Conservation (phyloP, 2,113 vertebrate species). For the Anseranas semipalmata region DNA sequence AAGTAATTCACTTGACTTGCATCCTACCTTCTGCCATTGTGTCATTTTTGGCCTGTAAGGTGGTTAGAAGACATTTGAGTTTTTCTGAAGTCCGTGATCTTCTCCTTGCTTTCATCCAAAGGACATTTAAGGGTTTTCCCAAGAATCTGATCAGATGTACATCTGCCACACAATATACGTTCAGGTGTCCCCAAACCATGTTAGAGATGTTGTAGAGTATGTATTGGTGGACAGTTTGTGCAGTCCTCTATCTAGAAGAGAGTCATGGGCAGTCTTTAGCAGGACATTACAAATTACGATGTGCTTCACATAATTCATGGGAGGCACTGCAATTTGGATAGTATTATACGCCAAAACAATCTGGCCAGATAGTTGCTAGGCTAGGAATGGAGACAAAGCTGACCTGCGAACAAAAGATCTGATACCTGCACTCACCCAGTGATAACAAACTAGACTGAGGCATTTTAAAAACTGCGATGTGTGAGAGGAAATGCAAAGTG, state of each 20-base stretch:
- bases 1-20: neutral
- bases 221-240: neutral
- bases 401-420: neutral
- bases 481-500: neutral
- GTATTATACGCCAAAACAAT: neutral
- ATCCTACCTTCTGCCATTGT: neutral
- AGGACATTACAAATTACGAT: neutral
- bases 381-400: neutral
- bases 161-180: neutral
- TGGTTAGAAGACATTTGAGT: accelerated
- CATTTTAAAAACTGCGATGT: neutral
- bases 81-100: neutral
- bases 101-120: neutral
- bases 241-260: neutral
- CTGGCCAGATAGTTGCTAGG: neutral
- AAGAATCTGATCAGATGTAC: neutral
- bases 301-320: neutral
- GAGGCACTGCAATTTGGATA: neutral
- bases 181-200: neutral
- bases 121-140: neutral
- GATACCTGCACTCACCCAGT: neutral
- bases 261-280: neutral
- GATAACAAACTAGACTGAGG: neutral
- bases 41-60: neutral
- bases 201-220: neutral